Evolutionary conservation across 2,888 invertebrate species (phyloP), one percentile per base, ranked within the genome.

Genomic region (Mactromeris polynyma): DNA sequence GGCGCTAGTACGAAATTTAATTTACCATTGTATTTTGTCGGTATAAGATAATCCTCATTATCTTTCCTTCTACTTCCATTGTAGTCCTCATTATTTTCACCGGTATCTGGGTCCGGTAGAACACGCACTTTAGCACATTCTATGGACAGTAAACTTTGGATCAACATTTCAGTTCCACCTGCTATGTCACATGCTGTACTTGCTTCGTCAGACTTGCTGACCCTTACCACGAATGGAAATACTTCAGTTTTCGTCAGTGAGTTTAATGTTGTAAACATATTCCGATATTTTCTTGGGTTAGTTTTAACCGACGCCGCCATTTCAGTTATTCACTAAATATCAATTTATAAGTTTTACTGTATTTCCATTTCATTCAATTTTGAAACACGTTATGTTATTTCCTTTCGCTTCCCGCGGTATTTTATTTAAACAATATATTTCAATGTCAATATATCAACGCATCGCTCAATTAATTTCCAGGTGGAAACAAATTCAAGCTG

Each of bases 21-120:
- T 82, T 82, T 36, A 2, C 82, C 64, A 33, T 40, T 51, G 26
- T 26, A 82, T 40, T 82, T 82, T 38, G 64, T 64, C 54, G 82
- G 64, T 64, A 82, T 40, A 1, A 64, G 64, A 40, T 82, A 82
- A 36, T 36, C 73, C 19, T 36, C 73, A 17, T 33, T 36, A 19
- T 33, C 36, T 73, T 17, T 36, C 11, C 33, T 17, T 26, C 26
- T 73, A 36, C 36, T 73, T 19, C 36, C 36, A 11, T 36, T 33
- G 17, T 11, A 17, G 2, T 33, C 33, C 14, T 33, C 36, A 11
- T 73, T 1, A 11, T 17, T 33, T 7, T 73, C 36, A 1, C 33
- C 31, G 4, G 1, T 73, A 33, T 73, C 73, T 17, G 36, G 36
- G 31, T 33, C 58, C 26, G 58, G 58, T 64, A 64, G 26, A 26